Conservation (phyloP, 2,113 vertebrate genomes). For the Spermophilus dauricus region DNA sequence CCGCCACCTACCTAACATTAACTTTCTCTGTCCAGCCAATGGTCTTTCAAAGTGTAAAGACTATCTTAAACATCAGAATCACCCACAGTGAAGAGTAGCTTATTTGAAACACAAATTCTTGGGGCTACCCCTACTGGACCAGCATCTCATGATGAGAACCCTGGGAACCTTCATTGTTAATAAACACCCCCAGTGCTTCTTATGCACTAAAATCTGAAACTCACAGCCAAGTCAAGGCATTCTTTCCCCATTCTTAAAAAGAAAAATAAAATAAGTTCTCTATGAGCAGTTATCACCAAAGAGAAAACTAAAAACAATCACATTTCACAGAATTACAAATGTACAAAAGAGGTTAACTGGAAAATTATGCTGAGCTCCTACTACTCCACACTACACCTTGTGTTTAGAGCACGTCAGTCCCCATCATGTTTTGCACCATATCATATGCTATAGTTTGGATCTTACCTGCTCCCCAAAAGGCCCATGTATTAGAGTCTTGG, state of each 20-base stretch:
- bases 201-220: not conserved
- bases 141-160: not conserved
- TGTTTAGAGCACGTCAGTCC: not conserved
- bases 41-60: not conserved
- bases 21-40: not conserved
- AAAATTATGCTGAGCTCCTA: not conserved
- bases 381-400: not conserved
- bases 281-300: not conserved
- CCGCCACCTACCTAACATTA: no score
- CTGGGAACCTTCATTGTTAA: not conserved
- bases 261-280: not conserved
- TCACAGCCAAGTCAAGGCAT: not conserved
- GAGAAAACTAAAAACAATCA: not conserved
- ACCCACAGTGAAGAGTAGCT: not conserved
- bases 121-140: not conserved
- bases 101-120: slow-evolving; percentile 12
- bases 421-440: not conserved
- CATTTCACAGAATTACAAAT: not conserved
- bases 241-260: not conserved
- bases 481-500: not conserved
- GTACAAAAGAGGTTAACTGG: not conserved
- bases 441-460: not conserved
- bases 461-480: not conserved
- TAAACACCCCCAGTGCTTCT: not conserved
- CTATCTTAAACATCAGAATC: not conserved